phyloP scores from a whole-genome alignment of 2,797 vertebrate genomes.

The Odontamblyopus lacepedii region DNA sequence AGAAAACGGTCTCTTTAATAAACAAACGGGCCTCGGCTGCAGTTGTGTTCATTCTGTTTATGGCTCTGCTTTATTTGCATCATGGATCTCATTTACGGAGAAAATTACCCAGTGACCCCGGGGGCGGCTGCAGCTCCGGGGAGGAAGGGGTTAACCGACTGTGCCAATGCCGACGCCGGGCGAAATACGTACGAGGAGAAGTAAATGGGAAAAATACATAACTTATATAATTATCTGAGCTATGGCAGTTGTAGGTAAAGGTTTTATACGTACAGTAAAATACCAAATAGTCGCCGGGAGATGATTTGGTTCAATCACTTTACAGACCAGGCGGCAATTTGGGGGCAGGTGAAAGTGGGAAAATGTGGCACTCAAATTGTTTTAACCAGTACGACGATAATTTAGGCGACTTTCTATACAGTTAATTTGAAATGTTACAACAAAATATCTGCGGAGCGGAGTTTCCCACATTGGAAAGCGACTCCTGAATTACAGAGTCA shows the following conservation, averaged over 20 bases:
- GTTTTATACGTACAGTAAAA: too few relatives aligned
- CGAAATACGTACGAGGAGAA: background rate
- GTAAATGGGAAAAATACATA: background rate
- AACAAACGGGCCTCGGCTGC: constrained; percentile 47
- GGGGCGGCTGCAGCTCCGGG: constrained; percentile 26
- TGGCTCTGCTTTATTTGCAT: constrained; percentile 37
- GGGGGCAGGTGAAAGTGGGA: too few relatives aligned
- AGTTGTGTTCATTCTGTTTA: constrained; percentile 18
- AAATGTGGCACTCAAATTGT: too few relatives aligned
- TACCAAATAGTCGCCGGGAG: too few relatives aligned
- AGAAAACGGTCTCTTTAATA: constrained; percentile 33
- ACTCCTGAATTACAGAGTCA: too few relatives aligned
- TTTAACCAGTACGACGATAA: too few relatives aligned
- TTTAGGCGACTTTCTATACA: too few relatives aligned
- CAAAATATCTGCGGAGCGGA: too few relatives aligned
- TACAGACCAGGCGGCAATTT: too few relatives aligned
- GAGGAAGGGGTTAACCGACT: constrained; percentile 31
- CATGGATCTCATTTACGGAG: constrained; percentile 45
- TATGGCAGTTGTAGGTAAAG: background rate
- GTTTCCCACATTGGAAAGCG: too few relatives aligned
- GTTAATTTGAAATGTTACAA: too few relatives aligned
- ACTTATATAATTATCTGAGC: background rate
- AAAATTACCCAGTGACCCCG: constrained; percentile 42
- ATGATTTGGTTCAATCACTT: too few relatives aligned
- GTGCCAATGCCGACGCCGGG: background rate